Evolutionary conservation across 1,140 invertebrate species (phyloP).

Genomic region (Drosophila orena): DNA sequence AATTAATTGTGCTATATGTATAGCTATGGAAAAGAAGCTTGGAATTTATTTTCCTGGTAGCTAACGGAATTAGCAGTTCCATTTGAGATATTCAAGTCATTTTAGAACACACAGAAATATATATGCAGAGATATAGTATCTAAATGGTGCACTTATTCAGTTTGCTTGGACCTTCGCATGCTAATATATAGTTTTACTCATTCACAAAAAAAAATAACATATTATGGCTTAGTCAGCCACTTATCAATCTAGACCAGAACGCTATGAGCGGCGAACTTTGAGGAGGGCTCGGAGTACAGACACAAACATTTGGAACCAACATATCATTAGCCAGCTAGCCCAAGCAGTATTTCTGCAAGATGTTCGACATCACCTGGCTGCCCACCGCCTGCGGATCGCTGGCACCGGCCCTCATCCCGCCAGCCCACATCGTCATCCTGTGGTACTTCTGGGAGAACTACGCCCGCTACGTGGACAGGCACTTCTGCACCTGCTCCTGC

Average conservation of each 20-base stretch:
- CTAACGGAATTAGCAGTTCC: neutral
- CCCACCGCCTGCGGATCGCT: slow-evolving; percentile 80
- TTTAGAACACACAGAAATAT: neutral
- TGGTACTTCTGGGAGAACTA: slow-evolving; percentile 91
- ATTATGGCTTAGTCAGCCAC: neutral
- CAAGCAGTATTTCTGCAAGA: slow-evolving; percentile 23
- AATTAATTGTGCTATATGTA: slow-evolving; percentile 5
- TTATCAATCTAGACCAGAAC: neutral
- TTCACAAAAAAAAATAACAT: neutral
- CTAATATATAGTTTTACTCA: neutral
- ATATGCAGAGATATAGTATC: neutral
- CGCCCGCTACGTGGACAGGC: slow-evolving; percentile 88
- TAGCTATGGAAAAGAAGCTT: neutral
- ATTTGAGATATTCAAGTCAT: neutral
- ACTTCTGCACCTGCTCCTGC: slow-evolving; percentile 91
- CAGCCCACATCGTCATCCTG: slow-evolving; percentile 88
- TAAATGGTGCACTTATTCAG: neutral
- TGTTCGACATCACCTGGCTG: slow-evolving; percentile 82
- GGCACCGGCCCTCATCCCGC: slow-evolving; percentile 85
- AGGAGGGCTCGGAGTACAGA: neutral
- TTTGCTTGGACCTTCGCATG: neutral
- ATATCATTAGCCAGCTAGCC: slow-evolving; percentile 20
- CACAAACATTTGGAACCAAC: slow-evolving; percentile 5
- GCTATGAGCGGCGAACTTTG: slow-evolving; percentile 12
- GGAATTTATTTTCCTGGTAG: neutral